Base-by-base conservation (phyloP, 2,888 invertebrate species). In the Tipula confusa region DNA sequence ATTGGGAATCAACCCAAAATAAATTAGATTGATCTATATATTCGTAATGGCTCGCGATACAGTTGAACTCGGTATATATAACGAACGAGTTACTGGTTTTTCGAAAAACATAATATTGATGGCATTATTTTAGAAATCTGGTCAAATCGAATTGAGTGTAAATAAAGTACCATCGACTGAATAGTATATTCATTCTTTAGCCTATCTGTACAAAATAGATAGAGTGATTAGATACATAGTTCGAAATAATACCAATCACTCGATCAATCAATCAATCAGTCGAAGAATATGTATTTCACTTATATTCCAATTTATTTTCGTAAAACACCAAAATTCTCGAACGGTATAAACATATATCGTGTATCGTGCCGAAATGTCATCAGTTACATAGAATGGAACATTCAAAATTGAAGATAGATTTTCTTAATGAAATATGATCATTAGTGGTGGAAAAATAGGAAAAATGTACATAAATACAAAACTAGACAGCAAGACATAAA, bases 241-340 rank as follows among this genome's bases (percentile, higher is more conserved):
- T 64, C 18, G 18, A 64, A 64, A 64, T 64, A 64, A 64, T 64
- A n/a, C 64, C 64, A 64, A 64, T 64, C 64, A 64, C 18, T 64
- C 64, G 64, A 64, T 64, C 64, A 64, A 64, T 64, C 64, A 64
- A 64, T 64, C 64, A 64, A 64, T 64, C 64, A 64, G 24, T 64
- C 64, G 3, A 24, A 24, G 24, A 9, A 64, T 24, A 64, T 64
- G 24, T 64, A 24, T 64, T 64, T 64, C 64, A 64, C 64, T 64
- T 64, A 64, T 64, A 64, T 64, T 64, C 64, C 64, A 64, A 64
- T 64, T 64, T 64, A 64, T 64, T 64, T 64, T 64, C 24, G 64
- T 24, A 64, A 64, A 64, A 64, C 18, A 64, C n/a, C n/a, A 24
- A 24, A 64, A 64, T 24, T 9, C 64, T 43, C 7, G 64, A 9